Evolutionary conservation across 2,797 vertebrate species (phyloP).

Genomic region (Ctenopoma multispine): DNA sequence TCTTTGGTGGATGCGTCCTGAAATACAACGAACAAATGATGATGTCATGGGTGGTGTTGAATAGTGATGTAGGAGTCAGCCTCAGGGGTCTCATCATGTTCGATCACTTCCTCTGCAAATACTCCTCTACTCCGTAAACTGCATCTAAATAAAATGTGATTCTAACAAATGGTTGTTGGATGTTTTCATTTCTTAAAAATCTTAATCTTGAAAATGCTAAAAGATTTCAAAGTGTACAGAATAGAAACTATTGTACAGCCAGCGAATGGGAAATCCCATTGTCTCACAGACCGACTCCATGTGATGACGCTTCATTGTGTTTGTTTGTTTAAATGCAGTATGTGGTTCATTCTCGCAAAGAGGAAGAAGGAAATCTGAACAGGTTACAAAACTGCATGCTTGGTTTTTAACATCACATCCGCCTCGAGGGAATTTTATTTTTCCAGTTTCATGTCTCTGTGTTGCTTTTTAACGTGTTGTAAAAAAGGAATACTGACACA

Average conservation of each 20-base stretch:
- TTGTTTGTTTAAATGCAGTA: background rate
- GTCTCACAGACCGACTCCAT: background rate
- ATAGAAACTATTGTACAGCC: no score
- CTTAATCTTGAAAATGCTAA: no score
- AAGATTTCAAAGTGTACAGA: no score
- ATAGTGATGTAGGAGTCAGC: background rate
- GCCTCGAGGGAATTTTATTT: no score
- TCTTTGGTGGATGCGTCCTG: background rate
- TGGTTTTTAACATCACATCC: no score
- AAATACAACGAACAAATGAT: background rate
- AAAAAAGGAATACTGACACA: no score
- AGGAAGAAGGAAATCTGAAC: constrained; percentile 28
- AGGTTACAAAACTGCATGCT: no score
- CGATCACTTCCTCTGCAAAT: constrained; percentile 6
- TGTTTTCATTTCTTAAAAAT: background rate
- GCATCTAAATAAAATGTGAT: constrained; percentile 25
- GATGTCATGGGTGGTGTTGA: background rate
- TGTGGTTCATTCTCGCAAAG: background rate
- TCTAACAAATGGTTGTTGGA: background rate
- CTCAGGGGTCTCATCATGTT: constrained; percentile 2
- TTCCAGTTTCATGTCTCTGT: no score
- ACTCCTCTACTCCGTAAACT: constrained; percentile 2
- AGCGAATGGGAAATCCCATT: no score
- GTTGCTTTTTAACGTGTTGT: no score
- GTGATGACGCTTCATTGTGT: background rate